A percentile compares a stretch with the other conserved stretches of the same genome.
These are phyloP conservation scores for Chascanopsetta lugubris DNA, from an alignment of 2,113 vertebrate genomes.

Conservation along the genomic window DNA sequence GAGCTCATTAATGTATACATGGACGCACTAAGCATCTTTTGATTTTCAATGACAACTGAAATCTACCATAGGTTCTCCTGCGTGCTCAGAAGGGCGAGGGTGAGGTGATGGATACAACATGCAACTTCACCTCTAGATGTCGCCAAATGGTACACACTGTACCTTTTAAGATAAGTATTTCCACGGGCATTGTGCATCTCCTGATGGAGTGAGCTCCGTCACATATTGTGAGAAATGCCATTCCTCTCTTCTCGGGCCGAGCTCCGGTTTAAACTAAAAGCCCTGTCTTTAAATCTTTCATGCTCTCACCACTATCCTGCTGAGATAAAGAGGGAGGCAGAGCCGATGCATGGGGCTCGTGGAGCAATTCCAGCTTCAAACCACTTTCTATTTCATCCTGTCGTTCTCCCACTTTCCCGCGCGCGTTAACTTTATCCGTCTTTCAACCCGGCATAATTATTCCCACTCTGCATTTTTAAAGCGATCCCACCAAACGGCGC, in stretches of 20 bases:
- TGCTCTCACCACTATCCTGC: constrained; percentile 39
- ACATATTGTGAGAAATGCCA: neutral
- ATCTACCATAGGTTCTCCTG: too few species aligned
- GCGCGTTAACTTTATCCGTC: neutral
- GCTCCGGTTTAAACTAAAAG: constrained; percentile 66
- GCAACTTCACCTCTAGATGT: too few species aligned
- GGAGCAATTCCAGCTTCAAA: neutral
- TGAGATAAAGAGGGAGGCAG: constrained; percentile 44
- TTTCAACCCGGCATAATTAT: neutral
- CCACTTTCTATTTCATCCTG: constrained; percentile 2
- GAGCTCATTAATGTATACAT: too few species aligned
- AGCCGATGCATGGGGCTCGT: constrained; percentile 18
- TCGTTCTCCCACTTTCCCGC: constrained; percentile 6
- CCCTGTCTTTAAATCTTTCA: constrained; percentile 72
- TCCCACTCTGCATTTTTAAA: too few species aligned
- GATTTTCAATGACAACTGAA: too few species aligned
- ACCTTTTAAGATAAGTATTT: too few species aligned
- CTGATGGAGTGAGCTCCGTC: too few species aligned
- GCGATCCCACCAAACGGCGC: neutral
- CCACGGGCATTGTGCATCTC: too few species aligned
- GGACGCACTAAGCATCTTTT: too few species aligned
- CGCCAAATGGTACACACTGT: too few species aligned
- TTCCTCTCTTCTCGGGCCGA: neutral
- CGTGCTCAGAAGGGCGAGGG: too few species aligned
- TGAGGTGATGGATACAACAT: too few species aligned